Base-by-base conservation (phyloP, 2,888 invertebrate species). In the Acanthosoma haemorrhoidale region DNA sequence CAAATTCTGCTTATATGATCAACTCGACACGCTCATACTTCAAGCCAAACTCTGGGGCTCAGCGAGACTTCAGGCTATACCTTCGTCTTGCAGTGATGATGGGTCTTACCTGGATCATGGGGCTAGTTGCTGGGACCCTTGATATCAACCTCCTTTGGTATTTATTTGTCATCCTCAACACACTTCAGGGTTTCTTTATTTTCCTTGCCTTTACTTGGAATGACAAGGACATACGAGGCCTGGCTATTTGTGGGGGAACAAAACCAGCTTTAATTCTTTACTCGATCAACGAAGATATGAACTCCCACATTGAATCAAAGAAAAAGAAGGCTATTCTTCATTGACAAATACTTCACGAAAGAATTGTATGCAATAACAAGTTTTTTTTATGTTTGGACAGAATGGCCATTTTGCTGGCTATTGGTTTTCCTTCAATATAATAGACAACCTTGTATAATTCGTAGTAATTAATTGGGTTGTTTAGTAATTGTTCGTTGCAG, bases 171-270 rank as follows among this genome's bases (percentile, higher is more conserved):
- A 76, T 79, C 3, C 76, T 82, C 64, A 83, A 83, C 76, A 80
- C 82, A 3, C 77, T 82, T 5, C 82, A 83, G 75, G 83, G 83
- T 2, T 76, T 82, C 29, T 82, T 82, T 76, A 82, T 83, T 64
- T 82, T 83, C 75, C 74, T 81, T 5, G 81, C 81, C 1, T 83
- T 83, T 77, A 81, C 83, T 2, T 82, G 82, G 75, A 81, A 80
- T 9, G 77, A 79, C 21, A 81, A 81, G 75, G 80, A 81, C 18
- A 75, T 79, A n/a, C 71, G 77, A 38, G 77, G 76, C 1, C 71
- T 77, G 15, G 73, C 75, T 16, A 68, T 72, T 31, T 41, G 72
- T n/a, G 61, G 69, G 13, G 51, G 71, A n/a, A 13, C 21, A 2
- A 43, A 43, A 13, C 43, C 63, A n/a, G 73, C 74, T 58, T 73